These are phyloP conservation scores for Salminus brasiliensis DNA, from an alignment of 2,113 vertebrate species.

Conservation along the genomic window DNA sequence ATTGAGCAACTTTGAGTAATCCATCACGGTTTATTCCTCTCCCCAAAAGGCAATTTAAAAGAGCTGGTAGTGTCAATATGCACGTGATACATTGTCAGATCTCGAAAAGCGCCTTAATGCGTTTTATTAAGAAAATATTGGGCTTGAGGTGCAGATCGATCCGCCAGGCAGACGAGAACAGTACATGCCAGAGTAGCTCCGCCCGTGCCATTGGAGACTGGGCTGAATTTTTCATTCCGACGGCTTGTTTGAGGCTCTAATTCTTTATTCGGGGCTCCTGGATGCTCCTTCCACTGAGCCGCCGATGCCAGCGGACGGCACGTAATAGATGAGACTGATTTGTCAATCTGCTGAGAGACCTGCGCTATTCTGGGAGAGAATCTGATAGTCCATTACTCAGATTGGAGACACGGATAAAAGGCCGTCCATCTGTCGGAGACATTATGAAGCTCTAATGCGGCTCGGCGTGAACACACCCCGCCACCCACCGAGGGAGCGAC, in stretches of 20 bases:
- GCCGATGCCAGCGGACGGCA: not conserved
- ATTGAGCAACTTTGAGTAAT: constrained; percentile 43
- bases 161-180: not conserved
- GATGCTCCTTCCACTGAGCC: not conserved
- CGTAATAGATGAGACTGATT: constrained; percentile 52
- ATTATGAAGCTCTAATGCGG: constrained; percentile 68
- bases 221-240: not conserved
- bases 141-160: not conserved
- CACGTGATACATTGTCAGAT: not conserved
- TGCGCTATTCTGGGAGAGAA: constrained; percentile 58
- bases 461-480: constrained; percentile 59
- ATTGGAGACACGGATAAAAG: constrained; percentile 69
- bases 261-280: constrained; percentile 9
- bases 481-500: constrained; percentile 43
- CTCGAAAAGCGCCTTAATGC: not conserved
- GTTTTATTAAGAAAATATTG: not conserved
- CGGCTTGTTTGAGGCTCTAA: constrained; percentile 19
- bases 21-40: constrained; percentile 11
- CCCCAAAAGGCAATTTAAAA: not conserved
- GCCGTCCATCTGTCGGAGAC: constrained; percentile 58
- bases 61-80: not conserved
- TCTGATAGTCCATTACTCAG: constrained; percentile 67
- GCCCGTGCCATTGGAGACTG: too few relatives aligned
- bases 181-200: not conserved
- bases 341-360: constrained; percentile 47